Conservation (phyloP, 2,113 vertebrate species). For the Pelvicachromis taeniatus region DNA sequence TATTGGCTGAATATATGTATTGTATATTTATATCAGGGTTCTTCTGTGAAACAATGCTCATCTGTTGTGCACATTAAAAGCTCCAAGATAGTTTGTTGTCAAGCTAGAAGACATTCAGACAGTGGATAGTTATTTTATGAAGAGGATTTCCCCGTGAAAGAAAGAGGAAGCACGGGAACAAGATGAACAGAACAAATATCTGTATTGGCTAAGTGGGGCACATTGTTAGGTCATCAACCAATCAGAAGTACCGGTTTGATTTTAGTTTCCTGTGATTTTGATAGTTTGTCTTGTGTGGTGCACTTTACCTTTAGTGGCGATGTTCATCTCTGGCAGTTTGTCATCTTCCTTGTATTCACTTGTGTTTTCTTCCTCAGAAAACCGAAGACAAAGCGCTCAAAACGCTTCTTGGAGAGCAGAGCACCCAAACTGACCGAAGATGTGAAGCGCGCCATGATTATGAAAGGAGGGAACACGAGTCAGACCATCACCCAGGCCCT, state of each 20-base stretch:
- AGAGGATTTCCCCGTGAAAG: background rate
- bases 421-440: slow-evolving; percentile 87
- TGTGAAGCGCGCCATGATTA: slow-evolving; percentile 87
- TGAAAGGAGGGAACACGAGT: slow-evolving; percentile 91
- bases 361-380: slow-evolving; percentile 72
- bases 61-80: too few relatives aligned
- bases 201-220: background rate
- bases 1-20: background rate
- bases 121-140: background rate
- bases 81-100: background rate
- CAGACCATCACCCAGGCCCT: slow-evolving; percentile 80
- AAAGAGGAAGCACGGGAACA: background rate
- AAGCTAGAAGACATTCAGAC: background rate
- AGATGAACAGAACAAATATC: background rate
- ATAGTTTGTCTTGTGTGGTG: background rate
- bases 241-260: background rate
- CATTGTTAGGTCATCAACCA: background rate
- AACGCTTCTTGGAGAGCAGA: slow-evolving; percentile 88
- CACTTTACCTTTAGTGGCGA: background rate
- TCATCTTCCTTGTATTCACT: background rate
- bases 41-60: background rate
- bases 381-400: slow-evolving; percentile 90
- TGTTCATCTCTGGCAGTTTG: background rate
- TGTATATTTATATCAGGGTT: background rate
- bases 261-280: background rate